Base-by-base conservation (phyloP, 2,888 invertebrate species). In the Apamea anceps region DNA sequence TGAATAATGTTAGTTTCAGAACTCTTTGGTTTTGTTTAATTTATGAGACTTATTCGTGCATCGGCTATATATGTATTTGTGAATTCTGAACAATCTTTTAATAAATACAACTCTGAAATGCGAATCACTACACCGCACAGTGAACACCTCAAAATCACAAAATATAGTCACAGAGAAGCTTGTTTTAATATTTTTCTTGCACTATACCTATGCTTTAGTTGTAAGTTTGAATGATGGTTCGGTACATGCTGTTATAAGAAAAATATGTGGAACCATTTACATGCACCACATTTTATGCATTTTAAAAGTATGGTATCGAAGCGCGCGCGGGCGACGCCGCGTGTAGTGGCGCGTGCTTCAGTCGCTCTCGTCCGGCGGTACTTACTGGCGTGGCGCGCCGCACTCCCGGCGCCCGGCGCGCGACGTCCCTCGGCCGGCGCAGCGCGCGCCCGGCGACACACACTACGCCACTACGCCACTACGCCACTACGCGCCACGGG, bases 41-140 rank as follows among this genome's bases (percentile, higher is more conserved):
- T 70, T 70, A 25, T 48, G 28, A 13, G 8, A 28, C 0, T 51
- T 4, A 51, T 32, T 32, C 45, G 3, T 25, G 15, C 12, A 25
- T 25, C 6, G 21, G 45, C 10, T 10, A 25, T 51, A 51, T 13
- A 28, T 13, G 21, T 28, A 51, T 32, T 70, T 32, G 21, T 48
- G 48, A 48, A 21, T 45, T 25, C 5, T 0, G 28, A 18, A 18
- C 25, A 25, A 6, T 21, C 4, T 32, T 25, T 25, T 18, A 75
- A 75, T 45, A 28, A 51, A 42, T 21, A n/a, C 42, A 18, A 21
- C n/a, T 21, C 51, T 45, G 28, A 54, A 72, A 45, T 63, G 18
- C 25, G 10, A n/a, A 66, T 57, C 80, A 74, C 75, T 48, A 57
- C 48, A 73, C 57, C 79, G 79, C 74, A 48, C 82, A 80, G 18